These are phyloP conservation scores for Tigriopus californicus DNA, from an alignment of 2,888 invertebrate genomes.

Conservation along the genomic window DNA sequence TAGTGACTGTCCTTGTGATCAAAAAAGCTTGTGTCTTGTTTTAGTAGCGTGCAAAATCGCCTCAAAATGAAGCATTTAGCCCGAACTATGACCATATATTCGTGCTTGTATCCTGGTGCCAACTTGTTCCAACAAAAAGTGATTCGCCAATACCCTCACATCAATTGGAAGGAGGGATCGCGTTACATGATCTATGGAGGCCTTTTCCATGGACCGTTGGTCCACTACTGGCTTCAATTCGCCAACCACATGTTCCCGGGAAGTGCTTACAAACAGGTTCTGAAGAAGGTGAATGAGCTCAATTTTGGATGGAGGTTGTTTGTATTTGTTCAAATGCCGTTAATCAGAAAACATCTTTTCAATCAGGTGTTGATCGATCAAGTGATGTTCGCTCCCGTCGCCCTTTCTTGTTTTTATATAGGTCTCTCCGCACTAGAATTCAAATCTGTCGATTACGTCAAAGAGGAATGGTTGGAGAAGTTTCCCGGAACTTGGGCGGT, in stretches of 20 bases:
- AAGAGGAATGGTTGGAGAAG: slow-evolving; percentile 1
- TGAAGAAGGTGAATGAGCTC: background rate
- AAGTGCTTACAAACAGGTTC: background rate
- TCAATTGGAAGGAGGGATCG: no score
- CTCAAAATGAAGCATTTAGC: background rate
- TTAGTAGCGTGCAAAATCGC: no score
- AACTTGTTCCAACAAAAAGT: slow-evolving; percentile 1
- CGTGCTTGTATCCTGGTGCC: background rate
- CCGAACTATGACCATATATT: background rate
- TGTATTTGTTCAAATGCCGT: no score
- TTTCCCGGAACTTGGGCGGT: background rate
- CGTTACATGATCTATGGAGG: slow-evolving; percentile 1
- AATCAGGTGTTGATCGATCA: background rate
- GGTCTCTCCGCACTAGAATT: background rate
- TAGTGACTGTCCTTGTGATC: no score
- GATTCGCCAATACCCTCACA: no score
- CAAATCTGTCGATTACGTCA: background rate
- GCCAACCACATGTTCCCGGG: background rate
- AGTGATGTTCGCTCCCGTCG: background rate
- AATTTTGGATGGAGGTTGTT: no score
- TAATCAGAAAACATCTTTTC: background rate
- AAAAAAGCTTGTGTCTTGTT: no score
- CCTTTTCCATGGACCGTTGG: slow-evolving; percentile 1
- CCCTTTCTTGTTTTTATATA: background rate
- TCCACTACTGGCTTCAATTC: background rate